Evolutionary conservation across 2,888 invertebrate species (phyloP), one percentile per base, ranked within the genome.

Genomic region (Sarcophaga caerulescens): DNA sequence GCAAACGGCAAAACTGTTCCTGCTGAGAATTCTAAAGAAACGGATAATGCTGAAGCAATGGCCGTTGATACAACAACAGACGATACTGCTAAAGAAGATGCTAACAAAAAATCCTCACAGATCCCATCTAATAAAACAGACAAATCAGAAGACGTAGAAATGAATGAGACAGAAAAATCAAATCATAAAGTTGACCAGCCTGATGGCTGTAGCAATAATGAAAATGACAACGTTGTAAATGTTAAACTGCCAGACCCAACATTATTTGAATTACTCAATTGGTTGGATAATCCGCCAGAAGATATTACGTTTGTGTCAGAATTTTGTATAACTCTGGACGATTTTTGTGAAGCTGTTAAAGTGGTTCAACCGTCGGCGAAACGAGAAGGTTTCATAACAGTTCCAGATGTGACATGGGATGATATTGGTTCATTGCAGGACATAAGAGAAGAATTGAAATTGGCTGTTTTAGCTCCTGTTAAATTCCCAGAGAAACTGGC

Each of bases 321-420:
- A 66, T 94, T 98, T 75, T 95, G 94, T 84, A 95, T 98, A 19
- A 95, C 95, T 63, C 94, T 96, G 90, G 94, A 95, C 6, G 98
- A 98, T 92, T 98, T 97, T 90, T 91, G 95, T 79, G 94, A 94
- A 89, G 98, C 98, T 5, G 93, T 98, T 44, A 96, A 96, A 91
- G 94, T 95, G 79, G 96, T 98, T 8, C 98, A 98, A 92, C 99
- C 99, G 0, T 98, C 98, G 74, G 97, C 98, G 0, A 99, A 98
- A 90, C 94, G 99, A 89, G 99, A 99, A 94, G 99, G 99, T 73
- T 99, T 99, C 93, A 97, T 98, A 2, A 99, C 99, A 0, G 98
- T 99, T 17, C 99, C 99, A 3, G 98, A 98, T 94, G 98, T 98
- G 1, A 97, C 98, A 1, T 99, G 99, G 99, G 96, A 97, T 60